Base-by-base conservation (phyloP, 2,888 invertebrate species). In the Furcula furcula region DNA sequence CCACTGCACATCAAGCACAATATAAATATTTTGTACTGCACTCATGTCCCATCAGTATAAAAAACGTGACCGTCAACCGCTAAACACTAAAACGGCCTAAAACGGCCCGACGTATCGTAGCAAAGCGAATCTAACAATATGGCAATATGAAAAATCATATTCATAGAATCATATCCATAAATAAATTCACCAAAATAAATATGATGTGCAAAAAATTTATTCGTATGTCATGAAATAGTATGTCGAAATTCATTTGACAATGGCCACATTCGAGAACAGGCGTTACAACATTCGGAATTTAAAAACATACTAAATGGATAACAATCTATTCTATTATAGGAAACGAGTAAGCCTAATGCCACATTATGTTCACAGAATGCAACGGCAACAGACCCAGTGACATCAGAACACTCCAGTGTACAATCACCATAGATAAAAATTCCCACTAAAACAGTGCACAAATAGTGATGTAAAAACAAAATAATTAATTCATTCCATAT, bases 1-100 rank as follows among this genome's bases (percentile, higher is more conserved):
- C n/a, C n/a, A n/a, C n/a, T n/a, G n/a, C n/a, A 39, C 28, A 30
- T 30, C 27, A 26, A 40, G 27, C 34, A 39, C 51, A 43, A 52
- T 51, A 57, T 51, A 53, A 41, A 46, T 50, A 55, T 59, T 53
- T 50, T 45, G 53, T 50, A 59, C 50, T 48, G 47, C 50, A 19
- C 23, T 18, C 33, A 36, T 31, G 23, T 13, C 5, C 21, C 16
- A 29, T 33, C 6, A 2, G 4, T 1, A 11, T 11, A 4, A 11
- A n/a, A n/a, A 16, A 22, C 11, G 4, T 4, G 22, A 6, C 22
- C 4, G n/a, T 10, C 11, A 11, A 22, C 22, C 6, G 22, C 5
- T 3, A 3, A 9, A 10, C 9, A 36, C 36, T 36, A 36, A 29
- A 22, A 29, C 27, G 30, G 27, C 29, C 38, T 29, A 34, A 34